Evolutionary conservation across 2,888 invertebrate species (phyloP).

Genomic region (Xestia sexstrigata): DNA sequence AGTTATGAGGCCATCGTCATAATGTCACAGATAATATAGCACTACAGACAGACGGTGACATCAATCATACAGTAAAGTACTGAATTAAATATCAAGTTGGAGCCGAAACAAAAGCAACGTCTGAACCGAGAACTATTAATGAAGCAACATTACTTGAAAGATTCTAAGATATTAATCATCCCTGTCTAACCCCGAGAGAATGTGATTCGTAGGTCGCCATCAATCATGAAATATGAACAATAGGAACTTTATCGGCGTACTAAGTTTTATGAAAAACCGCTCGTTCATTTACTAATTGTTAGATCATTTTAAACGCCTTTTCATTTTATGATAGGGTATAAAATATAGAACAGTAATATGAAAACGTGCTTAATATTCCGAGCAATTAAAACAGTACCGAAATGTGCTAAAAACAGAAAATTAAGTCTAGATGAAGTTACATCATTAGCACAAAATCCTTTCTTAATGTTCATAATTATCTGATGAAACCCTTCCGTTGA

Average conservation of each 20-base stretch:
- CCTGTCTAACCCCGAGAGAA: slow-evolving; percentile 15
- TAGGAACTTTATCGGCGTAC: slow-evolving; percentile 13
- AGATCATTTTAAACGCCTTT: background rate
- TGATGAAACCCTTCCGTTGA: slow-evolving; percentile 3
- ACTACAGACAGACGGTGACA: slow-evolving; percentile 16
- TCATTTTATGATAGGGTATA: background rate
- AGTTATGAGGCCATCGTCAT: slow-evolving; percentile 38
- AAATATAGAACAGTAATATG: background rate
- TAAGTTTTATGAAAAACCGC: background rate
- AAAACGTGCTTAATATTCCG: background rate
- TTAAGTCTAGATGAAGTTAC: background rate
- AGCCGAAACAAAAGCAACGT: slow-evolving; percentile 32
- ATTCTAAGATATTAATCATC: slow-evolving; percentile 53
- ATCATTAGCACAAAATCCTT: slow-evolving; percentile 9
- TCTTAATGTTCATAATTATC: background rate
- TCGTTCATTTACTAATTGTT: background rate
- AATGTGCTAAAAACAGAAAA: background rate
- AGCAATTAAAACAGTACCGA: background rate
- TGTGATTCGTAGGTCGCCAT: slow-evolving; percentile 26
- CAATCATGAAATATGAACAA: slow-evolving; percentile 47
- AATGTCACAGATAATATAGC: slow-evolving; percentile 37
- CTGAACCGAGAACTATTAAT: slow-evolving; percentile 41
- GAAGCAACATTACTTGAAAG: slow-evolving; percentile 41
- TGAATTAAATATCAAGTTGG: slow-evolving; percentile 49
- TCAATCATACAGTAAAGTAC: slow-evolving; percentile 46